Conservation (phyloP, 2,113 vertebrate genomes). For the Plecotus auritus region DNA sequence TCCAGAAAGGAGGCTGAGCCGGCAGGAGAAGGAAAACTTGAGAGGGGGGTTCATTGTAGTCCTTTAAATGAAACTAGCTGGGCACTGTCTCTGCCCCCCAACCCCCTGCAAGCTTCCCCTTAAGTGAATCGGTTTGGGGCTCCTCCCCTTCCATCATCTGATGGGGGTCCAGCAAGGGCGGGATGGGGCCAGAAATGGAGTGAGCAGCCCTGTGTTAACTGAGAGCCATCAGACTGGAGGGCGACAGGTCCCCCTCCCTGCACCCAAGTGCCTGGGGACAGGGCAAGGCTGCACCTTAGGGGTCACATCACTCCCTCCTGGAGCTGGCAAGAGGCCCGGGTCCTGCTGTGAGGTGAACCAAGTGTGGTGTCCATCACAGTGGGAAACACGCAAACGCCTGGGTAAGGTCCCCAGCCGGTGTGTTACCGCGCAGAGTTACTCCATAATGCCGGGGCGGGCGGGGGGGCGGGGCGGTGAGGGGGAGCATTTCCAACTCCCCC, state of each 20-base stretch:
- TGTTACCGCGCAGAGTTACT: not conserved
- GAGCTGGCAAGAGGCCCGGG: not conserved
- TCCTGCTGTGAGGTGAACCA: not conserved
- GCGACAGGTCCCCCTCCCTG: not conserved
- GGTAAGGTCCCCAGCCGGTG: not conserved
- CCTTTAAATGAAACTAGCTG: too few species aligned
- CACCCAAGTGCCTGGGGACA: not conserved
- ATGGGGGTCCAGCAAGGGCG: too few species aligned
- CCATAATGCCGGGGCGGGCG: rapidly evolving
- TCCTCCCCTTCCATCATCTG: not conserved
- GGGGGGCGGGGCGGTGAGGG: not conserved
- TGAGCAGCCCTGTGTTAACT: not conserved
- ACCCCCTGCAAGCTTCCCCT: not conserved
- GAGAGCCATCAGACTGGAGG: not conserved
- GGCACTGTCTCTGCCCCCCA: not conserved
- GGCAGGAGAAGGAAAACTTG: not conserved
- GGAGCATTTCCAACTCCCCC: not conserved
- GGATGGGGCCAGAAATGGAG: not conserved
- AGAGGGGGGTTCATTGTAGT: not conserved
- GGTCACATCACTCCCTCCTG: not conserved
- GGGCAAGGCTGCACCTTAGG: not conserved
- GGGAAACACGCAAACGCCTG: not conserved
- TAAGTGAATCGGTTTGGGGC: not conserved
- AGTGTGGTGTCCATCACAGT: rapidly evolving
- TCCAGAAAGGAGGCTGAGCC: not conserved